Percentiles rank a stretch among this genome's conserved stretches.
These are phyloP conservation scores for Hypocryptadius cinnamomeus DNA, from an alignment of 2,113 vertebrate genomes.

Conservation along the genomic window DNA sequence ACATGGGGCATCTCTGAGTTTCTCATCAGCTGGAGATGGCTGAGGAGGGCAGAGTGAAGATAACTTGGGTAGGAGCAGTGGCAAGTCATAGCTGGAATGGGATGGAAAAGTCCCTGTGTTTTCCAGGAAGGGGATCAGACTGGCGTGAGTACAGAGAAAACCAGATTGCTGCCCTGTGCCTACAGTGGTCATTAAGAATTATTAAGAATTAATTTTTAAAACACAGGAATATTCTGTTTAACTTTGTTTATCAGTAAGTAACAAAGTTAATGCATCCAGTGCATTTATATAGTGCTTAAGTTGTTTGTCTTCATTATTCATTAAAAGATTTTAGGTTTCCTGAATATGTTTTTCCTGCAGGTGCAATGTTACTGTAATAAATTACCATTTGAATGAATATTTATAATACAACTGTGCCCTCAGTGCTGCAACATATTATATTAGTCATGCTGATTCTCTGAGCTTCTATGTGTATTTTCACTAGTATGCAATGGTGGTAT, in stretches of 20 bases:
- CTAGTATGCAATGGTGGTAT: background rate
- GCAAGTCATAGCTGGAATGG: background rate
- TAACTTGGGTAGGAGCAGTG: background rate
- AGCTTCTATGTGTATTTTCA: background rate
- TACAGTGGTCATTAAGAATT: background rate
- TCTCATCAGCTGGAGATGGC: background rate
- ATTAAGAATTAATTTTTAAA: background rate
- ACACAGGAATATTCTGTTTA: background rate
- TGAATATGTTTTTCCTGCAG: slow-evolving; percentile 8
- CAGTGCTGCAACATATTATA: background rate
- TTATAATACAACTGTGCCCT: background rate
- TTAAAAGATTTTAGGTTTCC: background rate
- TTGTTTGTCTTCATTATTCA: background rate
- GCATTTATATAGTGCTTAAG: background rate
- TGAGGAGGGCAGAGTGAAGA: background rate
- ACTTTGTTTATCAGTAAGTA: background rate
- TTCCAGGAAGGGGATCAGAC: background rate
- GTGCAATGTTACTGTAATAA: background rate
- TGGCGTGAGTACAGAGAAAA: background rate
- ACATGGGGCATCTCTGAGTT: background rate
- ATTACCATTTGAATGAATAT: slow-evolving; percentile 20
- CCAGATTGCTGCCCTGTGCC: background rate
- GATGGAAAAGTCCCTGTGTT: background rate
- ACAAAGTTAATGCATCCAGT: background rate
- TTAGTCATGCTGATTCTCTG: background rate